Conservation (phyloP, 2,113 vertebrate genomes). For the Zosterops lateralis region DNA sequence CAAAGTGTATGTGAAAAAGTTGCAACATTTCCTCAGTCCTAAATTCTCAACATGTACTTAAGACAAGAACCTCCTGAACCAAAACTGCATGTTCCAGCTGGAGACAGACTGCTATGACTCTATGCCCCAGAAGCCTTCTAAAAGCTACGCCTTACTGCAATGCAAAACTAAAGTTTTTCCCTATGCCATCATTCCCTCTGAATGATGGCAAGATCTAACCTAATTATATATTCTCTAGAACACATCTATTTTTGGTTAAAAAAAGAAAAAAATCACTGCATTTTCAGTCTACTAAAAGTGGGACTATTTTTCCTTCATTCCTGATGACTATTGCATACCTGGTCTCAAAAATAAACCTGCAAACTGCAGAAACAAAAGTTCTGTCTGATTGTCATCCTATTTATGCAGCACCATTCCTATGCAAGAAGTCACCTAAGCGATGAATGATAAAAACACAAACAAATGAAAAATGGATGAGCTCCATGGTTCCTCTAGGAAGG, state of each 20-base stretch:
- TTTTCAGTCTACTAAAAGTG: not conserved
- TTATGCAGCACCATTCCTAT: not conserved
- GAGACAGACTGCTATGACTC: not conserved
- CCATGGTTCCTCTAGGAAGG: not conserved
- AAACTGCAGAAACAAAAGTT: not conserved
- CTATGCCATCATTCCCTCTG: not conserved
- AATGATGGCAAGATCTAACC: not conserved
- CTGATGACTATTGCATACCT: not conserved
- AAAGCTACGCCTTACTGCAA: not conserved
- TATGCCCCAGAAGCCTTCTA: not conserved
- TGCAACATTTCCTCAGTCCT: not conserved
- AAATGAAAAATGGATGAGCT: constrained; percentile 49
- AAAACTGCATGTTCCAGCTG: not conserved
- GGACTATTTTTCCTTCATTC: not conserved
- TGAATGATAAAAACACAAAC: constrained; percentile 14
- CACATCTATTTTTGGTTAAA: not conserved
- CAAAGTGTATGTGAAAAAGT: not conserved
- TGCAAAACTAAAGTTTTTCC: not conserved
- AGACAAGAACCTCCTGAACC: not conserved
- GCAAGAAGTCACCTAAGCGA: not conserved
- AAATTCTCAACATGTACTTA: not conserved
- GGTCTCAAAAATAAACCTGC: not conserved
- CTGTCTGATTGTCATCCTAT: not conserved
- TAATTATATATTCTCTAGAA: not conserved
- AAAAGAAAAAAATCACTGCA: not conserved